phyloP scores from a whole-genome alignment of 2,113 vertebrate genomes.

The Mystacornis crossleyi region DNA sequence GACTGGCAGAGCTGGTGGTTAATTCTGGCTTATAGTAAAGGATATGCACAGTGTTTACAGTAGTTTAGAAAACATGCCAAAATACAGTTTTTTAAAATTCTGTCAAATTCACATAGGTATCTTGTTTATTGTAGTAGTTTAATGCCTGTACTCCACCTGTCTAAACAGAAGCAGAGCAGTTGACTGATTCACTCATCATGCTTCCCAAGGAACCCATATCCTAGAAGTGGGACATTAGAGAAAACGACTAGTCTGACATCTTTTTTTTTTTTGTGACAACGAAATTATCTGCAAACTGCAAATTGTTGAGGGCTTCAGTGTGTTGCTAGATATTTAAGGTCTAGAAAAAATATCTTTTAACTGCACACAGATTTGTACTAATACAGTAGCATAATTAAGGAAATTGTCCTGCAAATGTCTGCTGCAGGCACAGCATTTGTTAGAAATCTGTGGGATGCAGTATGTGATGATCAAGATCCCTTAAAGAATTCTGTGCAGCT shows the following conservation, averaged over 20 bases:
- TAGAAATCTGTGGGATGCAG: background rate
- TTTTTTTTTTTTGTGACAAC: background rate
- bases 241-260: background rate
- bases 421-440: background rate
- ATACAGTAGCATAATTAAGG: background rate
- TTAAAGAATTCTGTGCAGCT: background rate
- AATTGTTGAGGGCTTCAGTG: background rate
- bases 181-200: slow-evolving; percentile 24
- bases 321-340: background rate
- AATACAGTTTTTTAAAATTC: background rate
- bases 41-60: background rate
- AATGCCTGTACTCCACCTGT: slow-evolving; percentile 16
- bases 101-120: slow-evolving; percentile 16
- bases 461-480: background rate
- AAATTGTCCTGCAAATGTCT: background rate
- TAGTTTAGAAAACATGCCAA: slow-evolving; percentile 28
- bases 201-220: slow-evolving; percentile 12
- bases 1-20: slow-evolving; percentile 48
- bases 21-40: slow-evolving; percentile 41
- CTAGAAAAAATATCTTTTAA: background rate
- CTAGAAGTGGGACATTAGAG: background rate
- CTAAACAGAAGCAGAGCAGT: slow-evolving; percentile 7
- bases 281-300: background rate
- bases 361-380: background rate
- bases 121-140: background rate